A percentile compares a stretch with the other conserved stretches of the same genome.
These are phyloP conservation scores for Drosophila simulans DNA, from an alignment of 1,140 invertebrate species.

Conservation along the genomic window DNA sequence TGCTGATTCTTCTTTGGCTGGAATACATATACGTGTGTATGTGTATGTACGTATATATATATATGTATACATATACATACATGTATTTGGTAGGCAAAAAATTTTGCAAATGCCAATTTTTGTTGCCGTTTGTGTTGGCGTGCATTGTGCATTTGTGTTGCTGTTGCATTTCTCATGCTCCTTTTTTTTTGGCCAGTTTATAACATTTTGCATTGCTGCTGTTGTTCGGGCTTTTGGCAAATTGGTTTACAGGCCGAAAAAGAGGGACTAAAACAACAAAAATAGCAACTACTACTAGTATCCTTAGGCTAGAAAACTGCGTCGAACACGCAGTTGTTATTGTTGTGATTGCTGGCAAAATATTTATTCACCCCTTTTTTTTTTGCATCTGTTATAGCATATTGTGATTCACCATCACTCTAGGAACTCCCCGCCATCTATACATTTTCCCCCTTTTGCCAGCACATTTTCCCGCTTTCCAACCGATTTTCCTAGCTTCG, in stretches of 20 bases:
- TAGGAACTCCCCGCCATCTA: too few species aligned
- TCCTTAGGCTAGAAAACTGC: conserved; percentile 40
- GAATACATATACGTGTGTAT: not conserved
- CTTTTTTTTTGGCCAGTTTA: conserved; percentile 23
- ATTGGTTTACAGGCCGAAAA: conserved; percentile 49
- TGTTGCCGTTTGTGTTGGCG: conserved; percentile 43
- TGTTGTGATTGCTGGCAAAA: conserved; percentile 44
- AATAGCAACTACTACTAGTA: conserved; percentile 7
- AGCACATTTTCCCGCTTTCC: not conserved
- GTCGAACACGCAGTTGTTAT: conserved; percentile 18
- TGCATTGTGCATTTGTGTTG: conserved; percentile 13
- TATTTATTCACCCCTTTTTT: conserved; percentile 29
- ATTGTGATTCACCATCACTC: conserved; percentile 29
- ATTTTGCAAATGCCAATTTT: conserved; percentile 47
- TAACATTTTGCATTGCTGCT: conserved; percentile 33
- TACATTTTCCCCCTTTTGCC: not conserved
- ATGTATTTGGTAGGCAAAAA: conserved; percentile 1
- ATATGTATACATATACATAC: too few species aligned
- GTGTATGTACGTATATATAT: not conserved
- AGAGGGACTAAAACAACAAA: conserved; percentile 8
- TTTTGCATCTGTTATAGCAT: conserved; percentile 36
- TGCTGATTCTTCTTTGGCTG: not conserved
- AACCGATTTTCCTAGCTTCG: not conserved
- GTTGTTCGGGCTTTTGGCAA: conserved; percentile 41
- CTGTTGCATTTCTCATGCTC: conserved; percentile 4